These are phyloP conservation scores for Columba livia DNA, from an alignment of 2,113 vertebrate genomes.

Conservation along the genomic window DNA sequence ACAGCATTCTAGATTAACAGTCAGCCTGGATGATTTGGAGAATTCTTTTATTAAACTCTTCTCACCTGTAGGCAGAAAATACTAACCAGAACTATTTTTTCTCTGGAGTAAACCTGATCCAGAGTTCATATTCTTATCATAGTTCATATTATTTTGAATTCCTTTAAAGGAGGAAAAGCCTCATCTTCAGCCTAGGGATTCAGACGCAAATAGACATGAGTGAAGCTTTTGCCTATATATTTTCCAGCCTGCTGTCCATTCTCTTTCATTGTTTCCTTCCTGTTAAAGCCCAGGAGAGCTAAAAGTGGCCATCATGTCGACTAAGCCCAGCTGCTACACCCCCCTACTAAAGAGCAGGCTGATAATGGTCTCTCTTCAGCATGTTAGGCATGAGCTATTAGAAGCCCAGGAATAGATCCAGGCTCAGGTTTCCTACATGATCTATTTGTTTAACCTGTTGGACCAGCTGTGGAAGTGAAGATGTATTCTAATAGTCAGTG, in stretches of 20 bases:
- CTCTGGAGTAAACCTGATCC: background rate
- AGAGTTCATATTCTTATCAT: background rate
- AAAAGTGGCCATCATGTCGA: slow-evolving; percentile 11
- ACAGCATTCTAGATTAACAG: background rate
- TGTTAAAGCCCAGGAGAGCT: slow-evolving; percentile 36
- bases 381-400: background rate
- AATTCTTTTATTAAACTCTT: background rate
- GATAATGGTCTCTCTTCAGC: slow-evolving; percentile 11
- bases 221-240: slow-evolving; percentile 26
- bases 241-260: background rate
- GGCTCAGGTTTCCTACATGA: background rate
- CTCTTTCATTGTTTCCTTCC: slow-evolving; percentile 56
- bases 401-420: slow-evolving; percentile 16
- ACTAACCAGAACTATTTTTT: background rate
- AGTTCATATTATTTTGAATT: background rate
- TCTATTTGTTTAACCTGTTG: slow-evolving; percentile 42
- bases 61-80: background rate
- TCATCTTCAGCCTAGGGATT: background rate
- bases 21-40: background rate
- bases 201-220: background rate
- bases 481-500: background rate
- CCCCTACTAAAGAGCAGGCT: background rate
- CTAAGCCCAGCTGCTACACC: slow-evolving; percentile 47
- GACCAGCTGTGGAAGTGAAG: slow-evolving; percentile 19
- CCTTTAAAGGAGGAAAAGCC: background rate